Percentiles rank a stretch among this genome's conserved stretches.
phyloP scores from a whole-genome alignment of 1,140 invertebrate species.

The Bemisia tabaci region DNA sequence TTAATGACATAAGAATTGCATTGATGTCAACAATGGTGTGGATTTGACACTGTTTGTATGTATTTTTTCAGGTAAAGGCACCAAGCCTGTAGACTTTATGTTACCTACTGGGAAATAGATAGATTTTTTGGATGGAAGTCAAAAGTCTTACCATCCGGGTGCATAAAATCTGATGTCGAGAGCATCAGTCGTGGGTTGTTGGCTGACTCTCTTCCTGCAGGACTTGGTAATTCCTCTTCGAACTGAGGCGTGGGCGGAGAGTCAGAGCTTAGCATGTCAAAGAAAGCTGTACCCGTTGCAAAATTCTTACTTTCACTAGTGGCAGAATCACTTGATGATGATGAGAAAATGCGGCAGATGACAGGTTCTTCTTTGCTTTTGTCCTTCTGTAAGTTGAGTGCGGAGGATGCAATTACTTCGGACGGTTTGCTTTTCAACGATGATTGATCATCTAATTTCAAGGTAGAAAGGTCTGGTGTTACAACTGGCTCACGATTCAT shows the following conservation, averaged over 20 bases:
- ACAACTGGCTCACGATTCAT: background rate
- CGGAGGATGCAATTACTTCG: background rate
- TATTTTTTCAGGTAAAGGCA: too few relatives aligned
- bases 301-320: constrained; percentile 4
- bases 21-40: too few relatives aligned
- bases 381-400: background rate
- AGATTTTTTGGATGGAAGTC: too few relatives aligned
- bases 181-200: constrained; percentile 2
- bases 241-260: background rate
- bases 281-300: constrained; percentile 18
- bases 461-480: background rate
- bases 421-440: background rate
- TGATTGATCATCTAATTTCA: background rate
- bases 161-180: background rate
- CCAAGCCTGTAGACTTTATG: too few relatives aligned
- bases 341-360: constrained; percentile 32
- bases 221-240: background rate
- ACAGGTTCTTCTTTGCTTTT: constrained; percentile 28
- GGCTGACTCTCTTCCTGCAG: background rate
- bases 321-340: constrained; percentile 9
- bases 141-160: constrained; percentile 1
- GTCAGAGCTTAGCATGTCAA: constrained; percentile 19
- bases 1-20: too few relatives aligned
- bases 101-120: too few relatives aligned
- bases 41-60: too few relatives aligned